phyloP scores from a whole-genome alignment of 2,113 vertebrate species.

The Saccopteryx leptura region DNA sequence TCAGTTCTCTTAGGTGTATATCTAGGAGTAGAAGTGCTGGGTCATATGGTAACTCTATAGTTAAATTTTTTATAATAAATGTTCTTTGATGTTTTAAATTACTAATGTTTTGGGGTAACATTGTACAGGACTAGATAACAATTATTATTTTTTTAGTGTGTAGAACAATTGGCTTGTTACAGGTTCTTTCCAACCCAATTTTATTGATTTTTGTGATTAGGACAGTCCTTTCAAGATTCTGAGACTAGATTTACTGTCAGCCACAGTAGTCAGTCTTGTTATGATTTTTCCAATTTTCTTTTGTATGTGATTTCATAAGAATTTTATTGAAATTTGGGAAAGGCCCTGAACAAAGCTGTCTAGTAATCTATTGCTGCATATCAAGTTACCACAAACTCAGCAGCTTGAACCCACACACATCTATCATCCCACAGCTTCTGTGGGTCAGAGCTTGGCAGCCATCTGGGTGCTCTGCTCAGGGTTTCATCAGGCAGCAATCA shows the following conservation, averaged over 20 bases:
- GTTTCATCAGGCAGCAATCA: neutral
- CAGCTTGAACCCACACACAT: neutral
- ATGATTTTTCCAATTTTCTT: neutral
- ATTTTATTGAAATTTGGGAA: neutral
- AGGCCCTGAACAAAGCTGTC: neutral
- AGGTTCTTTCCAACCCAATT: neutral
- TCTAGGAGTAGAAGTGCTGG: neutral
- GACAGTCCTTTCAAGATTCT: neutral
- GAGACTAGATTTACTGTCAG: neutral
- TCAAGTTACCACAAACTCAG: neutral
- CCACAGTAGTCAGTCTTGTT: neutral
- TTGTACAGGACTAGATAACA: neutral
- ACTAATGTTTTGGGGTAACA: neutral
- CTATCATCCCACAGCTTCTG: neutral
- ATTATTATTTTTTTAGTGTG: neutral
- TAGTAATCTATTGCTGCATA: neutral
- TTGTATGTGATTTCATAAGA: neutral
- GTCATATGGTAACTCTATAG: neutral
- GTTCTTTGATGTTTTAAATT: neutral
- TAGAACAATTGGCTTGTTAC: neutral
- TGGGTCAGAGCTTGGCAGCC: neutral
- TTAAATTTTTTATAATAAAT: conserved; percentile 18
- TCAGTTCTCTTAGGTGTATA: neutral
- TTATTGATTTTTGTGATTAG: neutral
- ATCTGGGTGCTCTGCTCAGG: neutral